phyloP scores from a whole-genome alignment of 2,113 vertebrate species.

The Cromileptes altivelis region DNA sequence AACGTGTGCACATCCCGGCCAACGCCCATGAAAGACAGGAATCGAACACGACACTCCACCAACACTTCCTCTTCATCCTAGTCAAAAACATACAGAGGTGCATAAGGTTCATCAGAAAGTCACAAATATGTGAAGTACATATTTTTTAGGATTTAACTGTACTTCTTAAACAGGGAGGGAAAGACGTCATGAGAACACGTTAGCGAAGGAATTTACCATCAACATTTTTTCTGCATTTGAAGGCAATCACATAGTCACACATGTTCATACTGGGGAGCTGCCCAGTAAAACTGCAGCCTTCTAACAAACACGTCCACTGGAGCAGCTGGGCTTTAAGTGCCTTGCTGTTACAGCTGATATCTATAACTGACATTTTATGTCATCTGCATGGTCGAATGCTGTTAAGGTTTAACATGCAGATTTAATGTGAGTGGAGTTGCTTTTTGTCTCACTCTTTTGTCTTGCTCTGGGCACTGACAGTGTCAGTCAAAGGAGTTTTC shows the following conservation, averaged over 20 bases:
- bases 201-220: neutral
- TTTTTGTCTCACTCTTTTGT: neutral
- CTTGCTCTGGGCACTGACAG: neutral
- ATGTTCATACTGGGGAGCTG: neutral
- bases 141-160: neutral
- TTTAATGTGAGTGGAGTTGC: too few species aligned
- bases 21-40: conserved; percentile 98
- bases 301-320: conserved; percentile 30
- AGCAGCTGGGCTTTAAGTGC: conserved; percentile 24
- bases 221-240: neutral
- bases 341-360: conserved; percentile 17
- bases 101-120: neutral
- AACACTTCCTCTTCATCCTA: conserved; percentile 93
- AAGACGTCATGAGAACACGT: neutral
- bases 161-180: neutral
- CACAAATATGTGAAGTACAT: neutral
- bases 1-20: conserved; percentile 93
- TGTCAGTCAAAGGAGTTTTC: neutral
- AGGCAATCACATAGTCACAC: neutral
- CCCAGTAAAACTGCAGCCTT: conserved; percentile 11
- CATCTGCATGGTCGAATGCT: neutral
- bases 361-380: conserved; percentile 6
- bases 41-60: conserved; percentile 97
- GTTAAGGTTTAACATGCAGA: conserved; percentile 2
- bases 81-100: conserved; percentile 1